Evolutionary conservation across 1,140 invertebrate species (phyloP).

Genomic region (Drosophila setifemur): DNA sequence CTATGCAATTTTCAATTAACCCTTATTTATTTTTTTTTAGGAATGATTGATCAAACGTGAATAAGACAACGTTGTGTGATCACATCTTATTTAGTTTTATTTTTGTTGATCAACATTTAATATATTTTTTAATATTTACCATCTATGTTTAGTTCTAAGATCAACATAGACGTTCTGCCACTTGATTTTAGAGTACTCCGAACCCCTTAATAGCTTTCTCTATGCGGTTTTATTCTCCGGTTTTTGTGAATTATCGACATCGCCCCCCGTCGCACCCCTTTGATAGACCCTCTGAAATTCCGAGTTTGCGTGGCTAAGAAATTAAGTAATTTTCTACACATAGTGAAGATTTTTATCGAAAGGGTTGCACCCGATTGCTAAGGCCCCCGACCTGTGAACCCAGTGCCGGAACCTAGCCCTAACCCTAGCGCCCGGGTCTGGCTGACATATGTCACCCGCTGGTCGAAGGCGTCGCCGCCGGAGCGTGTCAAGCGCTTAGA

Average conservation of each 20-base stretch:
- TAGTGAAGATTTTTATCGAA: slow-evolving; percentile 64
- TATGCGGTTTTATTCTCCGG: background rate
- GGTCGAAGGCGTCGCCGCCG: slow-evolving; percentile 46
- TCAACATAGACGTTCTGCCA: slow-evolving; percentile 3
- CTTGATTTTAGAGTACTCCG: background rate
- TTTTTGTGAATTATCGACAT: background rate
- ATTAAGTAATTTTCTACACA: slow-evolving; percentile 77
- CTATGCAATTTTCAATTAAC: background rate
- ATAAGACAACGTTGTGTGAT: too few species aligned
- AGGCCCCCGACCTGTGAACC: background rate
- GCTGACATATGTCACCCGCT: slow-evolving; percentile 67
- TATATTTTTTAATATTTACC: too few species aligned
- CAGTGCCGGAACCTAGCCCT: background rate
- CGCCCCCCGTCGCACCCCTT: slow-evolving; percentile 11
- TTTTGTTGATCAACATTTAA: too few species aligned
- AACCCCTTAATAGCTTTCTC: background rate
- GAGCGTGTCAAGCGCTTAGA: slow-evolving; percentile 74
- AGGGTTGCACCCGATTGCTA: slow-evolving; percentile 53
- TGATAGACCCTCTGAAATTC: slow-evolving; percentile 4
- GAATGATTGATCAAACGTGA: too few species aligned
- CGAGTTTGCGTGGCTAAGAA: slow-evolving; percentile 31
- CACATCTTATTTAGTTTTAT: background rate
- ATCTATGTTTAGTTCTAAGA: too few species aligned
- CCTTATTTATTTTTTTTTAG: too few species aligned
- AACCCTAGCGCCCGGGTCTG: background rate